A percentile compares a stretch with the other conserved stretches of the same genome.
Evolutionary conservation across 1,140 invertebrate genomes (phyloP).

Genomic region (Trissolcus basalis): DNA sequence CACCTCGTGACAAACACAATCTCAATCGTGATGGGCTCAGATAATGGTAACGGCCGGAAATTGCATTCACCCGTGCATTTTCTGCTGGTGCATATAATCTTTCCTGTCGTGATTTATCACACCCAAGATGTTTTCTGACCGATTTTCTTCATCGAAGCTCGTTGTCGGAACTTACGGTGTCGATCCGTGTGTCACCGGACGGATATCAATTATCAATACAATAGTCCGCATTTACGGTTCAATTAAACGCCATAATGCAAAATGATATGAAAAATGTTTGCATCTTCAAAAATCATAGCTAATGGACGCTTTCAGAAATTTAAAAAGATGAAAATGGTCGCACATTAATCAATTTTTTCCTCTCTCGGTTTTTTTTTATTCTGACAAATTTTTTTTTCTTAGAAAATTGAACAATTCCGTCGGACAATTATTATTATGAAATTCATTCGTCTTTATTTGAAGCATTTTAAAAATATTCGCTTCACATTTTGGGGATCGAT

Average conservation of each 20-base stretch:
- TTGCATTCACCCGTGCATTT: slow-evolving; percentile 45
- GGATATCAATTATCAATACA: slow-evolving; percentile 45
- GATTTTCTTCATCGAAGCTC: slow-evolving; percentile 40
- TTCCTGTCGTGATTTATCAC: slow-evolving; percentile 36
- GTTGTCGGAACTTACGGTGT: slow-evolving; percentile 23
- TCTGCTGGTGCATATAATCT: slow-evolving; percentile 42
- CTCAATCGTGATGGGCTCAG: slow-evolving; percentile 46
- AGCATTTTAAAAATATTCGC: too few relatives aligned
- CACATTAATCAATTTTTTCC: too few relatives aligned
- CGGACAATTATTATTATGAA: too few relatives aligned
- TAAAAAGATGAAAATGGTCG: too few relatives aligned
- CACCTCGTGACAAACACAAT: slow-evolving; percentile 52
- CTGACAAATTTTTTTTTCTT: too few relatives aligned
- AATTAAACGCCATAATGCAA: slow-evolving; percentile 15
- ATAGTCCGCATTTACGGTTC: slow-evolving; percentile 21
- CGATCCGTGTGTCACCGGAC: slow-evolving; percentile 7
- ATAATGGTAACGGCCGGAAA: slow-evolving; percentile 52
- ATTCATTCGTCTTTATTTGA: too few relatives aligned
- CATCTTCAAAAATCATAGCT: too few relatives aligned
- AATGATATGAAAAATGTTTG: slow-evolving; percentile 11
- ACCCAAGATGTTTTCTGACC: slow-evolving; percentile 36
- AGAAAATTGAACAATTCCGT: too few relatives aligned
- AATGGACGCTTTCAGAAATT: too few relatives aligned
- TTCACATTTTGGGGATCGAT: too few relatives aligned
- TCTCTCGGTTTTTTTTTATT: too few relatives aligned